Conservation (phyloP, 2,888 invertebrate genomes). For the Tanaodytes sp. region DNA sequence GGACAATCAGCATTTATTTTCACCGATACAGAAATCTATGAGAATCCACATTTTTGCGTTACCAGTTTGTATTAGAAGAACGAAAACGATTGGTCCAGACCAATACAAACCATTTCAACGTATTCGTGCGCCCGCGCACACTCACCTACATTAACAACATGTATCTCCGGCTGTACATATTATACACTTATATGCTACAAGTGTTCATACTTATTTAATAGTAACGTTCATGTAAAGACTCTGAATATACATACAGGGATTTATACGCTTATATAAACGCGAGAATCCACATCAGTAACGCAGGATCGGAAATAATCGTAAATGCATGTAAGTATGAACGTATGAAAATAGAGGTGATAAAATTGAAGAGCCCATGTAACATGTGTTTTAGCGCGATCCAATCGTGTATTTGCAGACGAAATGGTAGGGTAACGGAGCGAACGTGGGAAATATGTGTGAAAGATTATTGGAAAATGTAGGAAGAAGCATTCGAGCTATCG, state of each 20-base stretch:
- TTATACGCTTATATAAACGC: no score
- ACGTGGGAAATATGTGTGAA: conserved; percentile 47
- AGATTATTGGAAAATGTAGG: conserved; percentile 54
- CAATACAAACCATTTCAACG: conserved; percentile 17
- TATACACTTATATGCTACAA: no score
- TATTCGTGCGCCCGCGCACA: conserved; percentile 13
- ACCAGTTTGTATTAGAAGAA: conserved; percentile 25
- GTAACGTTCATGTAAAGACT: no score
- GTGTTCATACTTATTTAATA: no score
- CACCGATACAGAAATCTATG: conserved; percentile 4
- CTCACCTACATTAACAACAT: no score
- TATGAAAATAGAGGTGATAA: conserved; percentile 37
- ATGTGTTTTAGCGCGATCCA: conserved; percentile 40
- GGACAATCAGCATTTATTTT: conserved; percentile 31
- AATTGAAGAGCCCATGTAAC: conserved; percentile 46
- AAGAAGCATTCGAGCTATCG: conserved; percentile 41
- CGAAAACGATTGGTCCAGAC: conserved; percentile 20
- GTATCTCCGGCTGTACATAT: no score
- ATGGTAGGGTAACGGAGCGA: conserved; percentile 35
- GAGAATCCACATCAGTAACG: no score
- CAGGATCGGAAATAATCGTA: no score
- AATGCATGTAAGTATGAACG: no score
- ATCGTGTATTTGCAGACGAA: conserved; percentile 39
- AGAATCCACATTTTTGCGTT: conserved; percentile 22
- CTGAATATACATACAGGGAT: no score